phyloP scores from a whole-genome alignment of 2,113 vertebrate species.

The Xenus cinereus region DNA sequence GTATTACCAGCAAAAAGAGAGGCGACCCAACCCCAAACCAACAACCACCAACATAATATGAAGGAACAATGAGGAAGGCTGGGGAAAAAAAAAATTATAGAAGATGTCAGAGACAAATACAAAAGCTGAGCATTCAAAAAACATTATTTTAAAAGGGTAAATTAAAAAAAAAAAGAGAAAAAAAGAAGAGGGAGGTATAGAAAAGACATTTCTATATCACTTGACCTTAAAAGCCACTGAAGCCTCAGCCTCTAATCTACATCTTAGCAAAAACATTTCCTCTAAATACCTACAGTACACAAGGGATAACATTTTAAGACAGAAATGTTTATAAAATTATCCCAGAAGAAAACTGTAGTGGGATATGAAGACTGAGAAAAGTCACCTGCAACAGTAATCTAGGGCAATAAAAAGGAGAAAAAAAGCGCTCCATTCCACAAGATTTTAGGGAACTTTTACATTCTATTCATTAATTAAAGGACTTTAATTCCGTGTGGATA shows the following conservation, averaged over 20 bases:
- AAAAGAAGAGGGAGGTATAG: not conserved
- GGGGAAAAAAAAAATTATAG: rapidly evolving
- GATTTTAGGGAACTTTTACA: not conserved
- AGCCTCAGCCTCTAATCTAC: not conserved
- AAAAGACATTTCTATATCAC: not conserved
- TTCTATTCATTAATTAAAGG: not conserved
- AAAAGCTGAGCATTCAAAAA: not conserved
- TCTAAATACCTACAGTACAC: not conserved
- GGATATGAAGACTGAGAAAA: not conserved
- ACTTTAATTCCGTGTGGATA: not conserved
- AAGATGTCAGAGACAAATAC: not conserved
- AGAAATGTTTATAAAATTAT: not conserved
- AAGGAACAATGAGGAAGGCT: not conserved
- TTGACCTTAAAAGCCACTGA: not conserved
- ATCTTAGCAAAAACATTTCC: not conserved
- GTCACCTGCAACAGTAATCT: not conserved
- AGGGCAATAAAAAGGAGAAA: not conserved
- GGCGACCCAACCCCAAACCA: not conserved
- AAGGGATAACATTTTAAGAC: not conserved
- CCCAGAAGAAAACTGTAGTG: not conserved
- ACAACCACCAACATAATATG: not conserved
- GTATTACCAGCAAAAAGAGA: not conserved
- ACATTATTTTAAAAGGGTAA: not conserved
- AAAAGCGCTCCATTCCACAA: not conserved
- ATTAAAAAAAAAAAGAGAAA: not conserved